phyloP scores from a whole-genome alignment of 2,113 vertebrate genomes.

The human (Homo sapiens) region GRCh38 chr6:93479501-93480000 shows the following conservation, averaged over 20 bases:
- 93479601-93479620: background rate
- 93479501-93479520: background rate
- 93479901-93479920: background rate
- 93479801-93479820: background rate
- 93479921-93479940: background rate
- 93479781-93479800: background rate
- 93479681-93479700: background rate
- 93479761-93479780: too few species aligned
- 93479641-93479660: background rate
- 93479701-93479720: background rate
- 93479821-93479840: background rate
- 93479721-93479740: background rate
- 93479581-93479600: background rate
- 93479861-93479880: background rate
- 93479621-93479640: background rate
- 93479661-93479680: background rate
- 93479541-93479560: background rate
- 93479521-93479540: background rate
- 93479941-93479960: background rate
- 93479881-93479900: background rate
- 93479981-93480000: background rate
- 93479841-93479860: background rate
- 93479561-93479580: background rate
- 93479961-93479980: background rate
- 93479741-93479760: background rate